Evolutionary conservation across 2,797 vertebrate genomes (phyloP).

Genomic region (Oryzias sinensis): DNA sequence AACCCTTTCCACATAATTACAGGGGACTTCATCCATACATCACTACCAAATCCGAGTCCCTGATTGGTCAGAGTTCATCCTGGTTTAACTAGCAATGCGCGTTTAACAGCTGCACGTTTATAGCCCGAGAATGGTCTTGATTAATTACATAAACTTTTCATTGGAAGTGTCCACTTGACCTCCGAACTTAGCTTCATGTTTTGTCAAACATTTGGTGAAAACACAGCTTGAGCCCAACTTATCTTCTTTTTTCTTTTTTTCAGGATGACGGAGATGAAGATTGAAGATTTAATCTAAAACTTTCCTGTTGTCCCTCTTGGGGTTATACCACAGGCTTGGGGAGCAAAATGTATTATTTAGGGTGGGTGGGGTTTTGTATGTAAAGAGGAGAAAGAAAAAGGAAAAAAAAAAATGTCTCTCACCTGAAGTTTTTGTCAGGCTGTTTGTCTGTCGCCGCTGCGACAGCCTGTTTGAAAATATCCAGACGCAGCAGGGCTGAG

Average conservation of each 20-base stretch:
- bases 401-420: slow-evolving; percentile 1
- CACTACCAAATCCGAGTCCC: too few species aligned
- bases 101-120: too few species aligned
- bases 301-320: slow-evolving; percentile 31
- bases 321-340: slow-evolving; percentile 25
- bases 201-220: neutral
- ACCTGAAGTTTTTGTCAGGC: slow-evolving; percentile 41
- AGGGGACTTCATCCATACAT: too few species aligned
- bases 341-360: slow-evolving; percentile 40
- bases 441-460: slow-evolving; percentile 58
- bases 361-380: slow-evolving; percentile 30
- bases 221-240: neutral
- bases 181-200: too few species aligned
- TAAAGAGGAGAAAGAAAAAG: slow-evolving; percentile 8
- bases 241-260: neutral
- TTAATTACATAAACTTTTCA: too few species aligned
- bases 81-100: too few species aligned
- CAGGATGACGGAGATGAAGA: slow-evolving; percentile 96
- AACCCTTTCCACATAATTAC: too few species aligned
- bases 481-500: slow-evolving; percentile 26
- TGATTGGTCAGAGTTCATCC: too few species aligned
- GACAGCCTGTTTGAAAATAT: slow-evolving; percentile 59
- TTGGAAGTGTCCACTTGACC: too few species aligned
- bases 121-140: too few species aligned
- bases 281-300: slow-evolving; percentile 66